Evolutionary conservation across 2,888 invertebrate species (phyloP).

Genomic region (Orthonevra nobilis): DNA sequence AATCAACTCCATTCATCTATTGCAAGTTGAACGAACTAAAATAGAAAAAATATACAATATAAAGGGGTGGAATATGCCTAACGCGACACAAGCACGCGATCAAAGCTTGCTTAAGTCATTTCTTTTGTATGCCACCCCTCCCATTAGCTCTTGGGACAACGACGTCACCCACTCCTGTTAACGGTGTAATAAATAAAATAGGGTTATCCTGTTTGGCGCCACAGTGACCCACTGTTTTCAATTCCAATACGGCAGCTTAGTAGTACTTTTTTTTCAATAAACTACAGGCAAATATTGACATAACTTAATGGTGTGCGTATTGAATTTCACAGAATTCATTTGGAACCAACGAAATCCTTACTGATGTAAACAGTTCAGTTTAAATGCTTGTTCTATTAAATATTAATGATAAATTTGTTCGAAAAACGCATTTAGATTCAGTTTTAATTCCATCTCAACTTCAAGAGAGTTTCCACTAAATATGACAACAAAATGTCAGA

Average conservation of each 20-base stretch:
- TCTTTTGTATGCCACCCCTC: not conserved
- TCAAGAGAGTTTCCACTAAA: slow-evolving; percentile 25
- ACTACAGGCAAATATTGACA: slow-evolving; percentile 29
- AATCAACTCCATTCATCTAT: slow-evolving; percentile 27
- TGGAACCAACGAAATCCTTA: not conserved
- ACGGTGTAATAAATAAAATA: slow-evolving; percentile 46
- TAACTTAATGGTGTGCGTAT: slow-evolving; percentile 18
- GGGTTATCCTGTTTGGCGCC: slow-evolving; percentile 58
- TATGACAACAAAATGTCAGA: slow-evolving; percentile 30
- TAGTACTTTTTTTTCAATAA: not conserved
- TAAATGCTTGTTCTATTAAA: too few relatives aligned
- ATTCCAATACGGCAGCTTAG: too few relatives aligned
- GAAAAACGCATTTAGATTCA: too few relatives aligned
- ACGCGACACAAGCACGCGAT: slow-evolving; percentile 44
- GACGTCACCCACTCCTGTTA: slow-evolving; percentile 21
- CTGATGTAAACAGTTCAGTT: too few relatives aligned
- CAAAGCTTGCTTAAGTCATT: slow-evolving; percentile 11
- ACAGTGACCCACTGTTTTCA: slow-evolving; percentile 51
- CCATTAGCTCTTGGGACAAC: not conserved
- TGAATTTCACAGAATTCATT: slow-evolving; percentile 7
- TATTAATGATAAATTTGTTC: too few relatives aligned
- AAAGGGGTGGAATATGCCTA: slow-evolving; percentile 18
- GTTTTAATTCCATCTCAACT: slow-evolving; percentile 30
- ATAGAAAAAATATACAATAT: not conserved
- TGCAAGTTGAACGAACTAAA: slow-evolving; percentile 13